phyloP scores from a whole-genome alignment of 2,888 invertebrate species.

The Drosophila niveifrons region DNA sequence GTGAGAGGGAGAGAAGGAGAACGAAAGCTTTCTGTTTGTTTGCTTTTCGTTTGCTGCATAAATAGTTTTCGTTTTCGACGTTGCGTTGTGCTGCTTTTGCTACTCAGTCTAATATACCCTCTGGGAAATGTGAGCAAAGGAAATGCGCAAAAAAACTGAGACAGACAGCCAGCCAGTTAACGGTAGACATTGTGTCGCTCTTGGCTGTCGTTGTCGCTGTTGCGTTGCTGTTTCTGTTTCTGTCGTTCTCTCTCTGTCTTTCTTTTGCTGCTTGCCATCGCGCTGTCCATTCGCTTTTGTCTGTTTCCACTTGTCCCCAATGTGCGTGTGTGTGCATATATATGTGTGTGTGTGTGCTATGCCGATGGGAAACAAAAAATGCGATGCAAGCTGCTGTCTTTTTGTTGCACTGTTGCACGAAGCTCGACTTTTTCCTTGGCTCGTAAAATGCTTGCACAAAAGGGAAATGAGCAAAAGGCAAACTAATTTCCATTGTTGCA shows the following conservation, averaged over 20 bases:
- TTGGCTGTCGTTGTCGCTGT: constrained; percentile 8
- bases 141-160: constrained; percentile 20
- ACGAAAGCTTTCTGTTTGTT: neutral
- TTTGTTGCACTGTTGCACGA: constrained; percentile 42
- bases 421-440: constrained; percentile 25
- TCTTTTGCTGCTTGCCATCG: constrained; percentile 14
- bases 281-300: constrained; percentile 30
- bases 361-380: constrained; percentile 43
- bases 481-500: constrained; percentile 68
- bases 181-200: constrained; percentile 65
- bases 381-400: constrained; percentile 37
- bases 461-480: constrained; percentile 49
- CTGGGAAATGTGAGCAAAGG: constrained; percentile 10
- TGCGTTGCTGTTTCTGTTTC: constrained; percentile 18
- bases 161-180: constrained; percentile 21
- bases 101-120: constrained; percentile 22
- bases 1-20: neutral
- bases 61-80: neutral
- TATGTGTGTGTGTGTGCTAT: constrained; percentile 23
- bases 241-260: constrained; percentile 1
- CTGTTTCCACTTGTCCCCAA: constrained; percentile 39
- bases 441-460: constrained; percentile 50
- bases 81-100: neutral
- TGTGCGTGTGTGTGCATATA: constrained; percentile 26
- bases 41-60: neutral